Conservation (phyloP, 2,888 invertebrate species). For the Pantelozetes paolii region DNA sequence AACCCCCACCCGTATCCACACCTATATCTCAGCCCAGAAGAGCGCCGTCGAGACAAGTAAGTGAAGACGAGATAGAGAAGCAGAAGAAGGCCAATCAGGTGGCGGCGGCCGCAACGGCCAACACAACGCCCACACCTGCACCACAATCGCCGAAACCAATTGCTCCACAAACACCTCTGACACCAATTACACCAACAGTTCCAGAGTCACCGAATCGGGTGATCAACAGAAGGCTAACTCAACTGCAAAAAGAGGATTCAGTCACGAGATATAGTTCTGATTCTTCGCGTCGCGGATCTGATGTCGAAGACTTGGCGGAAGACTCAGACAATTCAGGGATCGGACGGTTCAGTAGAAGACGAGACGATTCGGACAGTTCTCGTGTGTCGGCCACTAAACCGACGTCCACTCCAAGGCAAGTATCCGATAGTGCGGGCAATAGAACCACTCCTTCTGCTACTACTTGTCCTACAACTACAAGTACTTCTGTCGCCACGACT, state of each 20-base stretch:
- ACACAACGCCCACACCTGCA: neutral
- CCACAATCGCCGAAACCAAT: constrained; percentile 21
- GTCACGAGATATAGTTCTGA: constrained; percentile 24
- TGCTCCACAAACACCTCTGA: constrained; percentile 19
- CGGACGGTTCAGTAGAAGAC: neutral
- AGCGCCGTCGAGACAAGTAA: constrained; percentile 66
- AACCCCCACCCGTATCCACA: constrained; percentile 45
- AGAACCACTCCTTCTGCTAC: constrained; percentile 10
- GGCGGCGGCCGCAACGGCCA: constrained; percentile 42
- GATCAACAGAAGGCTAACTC: constrained; percentile 33
- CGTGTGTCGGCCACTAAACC: neutral
- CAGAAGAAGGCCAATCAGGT: constrained; percentile 80
- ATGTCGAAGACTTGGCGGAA: constrained; percentile 23
- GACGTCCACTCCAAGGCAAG: constrained; percentile 20
- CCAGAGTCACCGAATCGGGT: constrained; percentile 10
- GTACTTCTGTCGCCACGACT: neutral
- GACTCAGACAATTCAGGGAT: constrained; percentile 16
- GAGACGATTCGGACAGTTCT: neutral
- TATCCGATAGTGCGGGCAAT: neutral
- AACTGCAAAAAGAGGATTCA: constrained; percentile 39
- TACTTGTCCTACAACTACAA: neutral
- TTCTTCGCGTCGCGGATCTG: constrained; percentile 30
- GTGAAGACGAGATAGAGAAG: constrained; percentile 81
- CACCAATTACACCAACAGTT: neutral
- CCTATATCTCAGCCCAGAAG: constrained; percentile 42